Evolutionary conservation across 64 coral and sea anemone genomes (phyloP).

Genomic region (Anthopleura sola): DNA sequence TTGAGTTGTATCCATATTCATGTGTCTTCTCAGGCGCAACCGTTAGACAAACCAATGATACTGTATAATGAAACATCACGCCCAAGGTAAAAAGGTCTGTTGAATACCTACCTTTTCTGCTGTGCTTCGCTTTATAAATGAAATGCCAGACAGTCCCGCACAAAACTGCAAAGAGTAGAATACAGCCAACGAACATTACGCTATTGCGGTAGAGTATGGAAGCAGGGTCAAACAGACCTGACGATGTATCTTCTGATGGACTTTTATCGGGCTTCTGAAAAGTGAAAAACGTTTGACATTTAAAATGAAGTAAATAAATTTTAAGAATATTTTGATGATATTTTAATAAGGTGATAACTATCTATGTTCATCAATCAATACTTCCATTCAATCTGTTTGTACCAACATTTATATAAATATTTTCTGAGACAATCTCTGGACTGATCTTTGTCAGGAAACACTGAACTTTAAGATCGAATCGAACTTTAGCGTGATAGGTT

Average conservation of each 20-base stretch:
- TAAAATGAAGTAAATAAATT: neutral
- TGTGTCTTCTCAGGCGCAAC: too few relatives aligned
- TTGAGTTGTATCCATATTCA: too few relatives aligned
- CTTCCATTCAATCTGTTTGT: too few relatives aligned
- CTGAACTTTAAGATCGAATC: too few relatives aligned
- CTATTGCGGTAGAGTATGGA: constrained; percentile 14
- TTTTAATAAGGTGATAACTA: too few relatives aligned
- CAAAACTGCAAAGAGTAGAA: neutral
- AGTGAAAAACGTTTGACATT: neutral
- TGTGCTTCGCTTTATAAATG: neutral
- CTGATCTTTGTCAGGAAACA: too few relatives aligned
- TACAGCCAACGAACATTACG: neutral
- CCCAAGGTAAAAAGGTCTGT: neutral
- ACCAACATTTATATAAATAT: too few relatives aligned
- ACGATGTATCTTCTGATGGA: neutral
- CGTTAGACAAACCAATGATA: too few relatives aligned
- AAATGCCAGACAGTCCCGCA: constrained; percentile 26
- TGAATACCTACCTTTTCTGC: neutral
- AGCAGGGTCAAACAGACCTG: constrained; percentile 23
- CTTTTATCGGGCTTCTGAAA: neutral
- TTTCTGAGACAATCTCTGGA: too few relatives aligned
- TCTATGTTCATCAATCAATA: too few relatives aligned
- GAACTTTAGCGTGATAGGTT: too few relatives aligned
- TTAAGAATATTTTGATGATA: neutral
- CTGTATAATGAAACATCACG: too few relatives aligned